Base-by-base conservation (phyloP, 2,113 vertebrate genomes). In the Ailurus styani region DNA sequence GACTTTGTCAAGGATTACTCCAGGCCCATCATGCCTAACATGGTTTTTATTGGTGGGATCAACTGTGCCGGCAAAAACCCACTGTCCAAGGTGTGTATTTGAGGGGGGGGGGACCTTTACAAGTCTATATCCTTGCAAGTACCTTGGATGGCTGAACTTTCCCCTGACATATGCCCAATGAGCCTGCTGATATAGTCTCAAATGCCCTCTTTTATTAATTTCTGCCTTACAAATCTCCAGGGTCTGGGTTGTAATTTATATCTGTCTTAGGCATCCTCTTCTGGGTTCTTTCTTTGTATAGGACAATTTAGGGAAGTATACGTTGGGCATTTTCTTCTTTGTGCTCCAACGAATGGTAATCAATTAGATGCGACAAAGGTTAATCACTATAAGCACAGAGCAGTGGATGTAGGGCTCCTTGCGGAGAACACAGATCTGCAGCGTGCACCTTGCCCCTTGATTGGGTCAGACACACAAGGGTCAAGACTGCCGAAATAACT, bases 21-120 rank as follows among this genome's bases (percentile, higher is more conserved):
- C 0, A 99, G 50, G 90, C 99, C 99, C 0, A 2, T 99, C 70
- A 99, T 99, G 99, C 99, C 99, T 77, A 99, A 99, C 94, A 99
- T 99, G 98, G 86, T 99, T 73, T 78, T 97, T 13, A 4, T 99
- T 79, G 97, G 98, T 25, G 98, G 98, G 25, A 89, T 99, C 50
- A 99, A 98, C n/a, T 99, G 99, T 40, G 93, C 78, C 42, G 4
- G 57, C 31, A 96, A 93, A 95, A 96, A 96, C 0, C 77, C 78
- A 14, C 78, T 99, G 0, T 2, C 96, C 47, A 93, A 98, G 98
- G 99, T 99, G 79, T 93, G 97, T 97, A 95, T 89, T 9, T 34
- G 82, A 64, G 31, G 14, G 55, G 37, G 11, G 31, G 14, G 55
- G 37, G 11, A 20, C 2, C 34, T 66, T 55, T 54, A n/a, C 25